Percentiles rank a stretch among this genome's conserved stretches.
Conservation (phyloP, 2,797 vertebrate species). For the Hoplostethus atlanticus region DNA sequence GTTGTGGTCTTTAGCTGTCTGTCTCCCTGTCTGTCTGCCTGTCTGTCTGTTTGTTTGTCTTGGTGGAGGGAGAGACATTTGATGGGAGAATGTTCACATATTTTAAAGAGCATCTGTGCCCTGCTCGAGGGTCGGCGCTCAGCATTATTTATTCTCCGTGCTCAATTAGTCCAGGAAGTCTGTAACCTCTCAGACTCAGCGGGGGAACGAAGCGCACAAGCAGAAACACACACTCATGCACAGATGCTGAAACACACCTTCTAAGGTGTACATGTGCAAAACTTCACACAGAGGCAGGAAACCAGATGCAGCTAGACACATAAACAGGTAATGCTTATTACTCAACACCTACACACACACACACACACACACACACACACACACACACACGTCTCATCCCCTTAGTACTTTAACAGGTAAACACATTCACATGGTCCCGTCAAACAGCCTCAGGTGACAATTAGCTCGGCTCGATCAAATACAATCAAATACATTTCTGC, state of each 20-base stretch:
- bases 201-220: background rate
- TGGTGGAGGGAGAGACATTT: conserved; percentile 10
- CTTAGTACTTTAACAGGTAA: no score
- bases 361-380: conserved; percentile 28
- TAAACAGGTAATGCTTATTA: conserved; percentile 41
- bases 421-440: no score
- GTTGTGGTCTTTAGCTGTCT: conserved; percentile 36
- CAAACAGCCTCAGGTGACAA: no score
- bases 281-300: conserved; percentile 12
- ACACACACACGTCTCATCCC: no score
- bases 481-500: background rate
- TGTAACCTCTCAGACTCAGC: conserved; percentile 32
- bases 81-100: conserved; percentile 9
- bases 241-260: conserved; percentile 37
- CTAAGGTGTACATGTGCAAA: conserved; percentile 22
- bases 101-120: conserved; percentile 30
- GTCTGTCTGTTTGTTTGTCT: conserved; percentile 6
- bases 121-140: conserved; percentile 16
- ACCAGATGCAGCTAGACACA: conserved; percentile 34
- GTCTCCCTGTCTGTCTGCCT: background rate
- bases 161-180: conserved; percentile 43
- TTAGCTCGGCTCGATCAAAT: no score
- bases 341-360: conserved; percentile 28
- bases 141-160: conserved; percentile 44
- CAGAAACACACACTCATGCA: conserved; percentile 31